Base-by-base conservation (phyloP, 53 echinoderm and acorn worm genomes). In the Astropecten irregularis region DNA sequence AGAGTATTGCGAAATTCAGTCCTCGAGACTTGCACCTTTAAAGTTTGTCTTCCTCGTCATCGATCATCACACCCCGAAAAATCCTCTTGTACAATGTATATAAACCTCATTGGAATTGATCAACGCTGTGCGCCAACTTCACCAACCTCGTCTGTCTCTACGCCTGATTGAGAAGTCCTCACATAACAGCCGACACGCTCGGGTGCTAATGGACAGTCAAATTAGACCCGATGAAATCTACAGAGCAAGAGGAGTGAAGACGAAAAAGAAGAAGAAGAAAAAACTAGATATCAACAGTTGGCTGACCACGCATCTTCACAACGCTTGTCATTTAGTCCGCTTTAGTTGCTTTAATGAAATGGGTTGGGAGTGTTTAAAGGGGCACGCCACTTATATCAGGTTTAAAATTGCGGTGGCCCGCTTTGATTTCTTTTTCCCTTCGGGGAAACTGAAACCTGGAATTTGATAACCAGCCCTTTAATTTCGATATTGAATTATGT, bases 101-200 rank as follows among this genome's bases (percentile, higher is more conserved):
- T 47, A 16, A 70, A 70, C 70, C 32, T 70, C 49, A 70, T 70
- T 70, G 50, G 40, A 70, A 42, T 52, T 71, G 71, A 52, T 71
- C 71, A 71, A 36, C 52, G 5, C 11, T 26, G 28, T 26, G 10
- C 18, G n/a, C n/a, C n/a, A 71, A 20, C 14, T 13, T 31, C 9
- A 36, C 32, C 21, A 19, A 20, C 7, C 31, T 16, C 9, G 30
- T 46, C 49, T 69, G 16, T n/a, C n/a, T n/a, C n/a, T n/a, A n/a
- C n/a, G n/a, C n/a, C n/a, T n/a, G n/a, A n/a, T n/a, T n/a, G n/a
- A n/a, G n/a, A n/a, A n/a, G n/a, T n/a, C n/a, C n/a, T 29, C 26
- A 8, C 37, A 32, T 64, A 35, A 26, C 56, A 74, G 56, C 14
- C 11, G 74, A 56, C 74, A 74, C 53, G 74, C 74, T 56, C 26